These are phyloP conservation scores for Anarsia innoxiella DNA, from an alignment of 2,888 invertebrate species.

Conservation along the genomic window DNA sequence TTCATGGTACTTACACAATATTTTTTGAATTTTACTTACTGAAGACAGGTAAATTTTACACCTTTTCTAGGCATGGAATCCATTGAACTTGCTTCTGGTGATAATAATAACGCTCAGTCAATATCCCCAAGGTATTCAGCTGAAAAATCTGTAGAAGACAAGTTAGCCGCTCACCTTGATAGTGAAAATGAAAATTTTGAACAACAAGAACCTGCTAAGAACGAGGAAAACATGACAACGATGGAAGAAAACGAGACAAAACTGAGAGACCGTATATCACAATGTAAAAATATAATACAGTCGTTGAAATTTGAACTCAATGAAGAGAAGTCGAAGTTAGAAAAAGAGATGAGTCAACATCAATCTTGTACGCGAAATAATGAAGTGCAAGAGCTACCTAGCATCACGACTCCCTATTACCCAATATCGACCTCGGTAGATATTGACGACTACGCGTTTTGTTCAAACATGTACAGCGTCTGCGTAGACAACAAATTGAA, in stretches of 20 bases:
- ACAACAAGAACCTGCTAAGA: background rate
- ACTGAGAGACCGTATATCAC: slow-evolving; percentile 53
- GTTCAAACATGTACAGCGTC: slow-evolving; percentile 32
- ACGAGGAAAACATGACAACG: no score
- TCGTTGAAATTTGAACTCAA: slow-evolving; percentile 53
- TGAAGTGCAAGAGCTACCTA: slow-evolving; percentile 12
- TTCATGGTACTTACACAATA: no score
- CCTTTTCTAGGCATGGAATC: slow-evolving; percentile 31
- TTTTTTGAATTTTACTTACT: background rate
- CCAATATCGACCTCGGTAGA: slow-evolving; percentile 22
- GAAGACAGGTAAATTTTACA: background rate
- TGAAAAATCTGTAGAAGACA: slow-evolving; percentile 13
- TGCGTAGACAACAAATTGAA: slow-evolving; percentile 47
- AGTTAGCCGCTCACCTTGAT: slow-evolving; percentile 8
- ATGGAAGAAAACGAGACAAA: slow-evolving; percentile 49
- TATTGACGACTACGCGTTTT: slow-evolving; percentile 20
- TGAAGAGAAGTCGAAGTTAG: slow-evolving; percentile 53
- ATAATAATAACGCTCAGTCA: slow-evolving; percentile 25
- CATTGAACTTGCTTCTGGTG: slow-evolving; percentile 38
- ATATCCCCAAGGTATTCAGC: slow-evolving; percentile 21
- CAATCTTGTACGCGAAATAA: slow-evolving; percentile 19
- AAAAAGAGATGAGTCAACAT: slow-evolving; percentile 28
- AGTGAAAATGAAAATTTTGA: slow-evolving; percentile 7
- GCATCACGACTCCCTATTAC: slow-evolving; percentile 11
- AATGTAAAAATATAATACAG: slow-evolving; percentile 55